Evolutionary conservation across 35 echinoderm and acorn worm genomes (phyloP).

Genomic region (Acanthaster planci): DNA sequence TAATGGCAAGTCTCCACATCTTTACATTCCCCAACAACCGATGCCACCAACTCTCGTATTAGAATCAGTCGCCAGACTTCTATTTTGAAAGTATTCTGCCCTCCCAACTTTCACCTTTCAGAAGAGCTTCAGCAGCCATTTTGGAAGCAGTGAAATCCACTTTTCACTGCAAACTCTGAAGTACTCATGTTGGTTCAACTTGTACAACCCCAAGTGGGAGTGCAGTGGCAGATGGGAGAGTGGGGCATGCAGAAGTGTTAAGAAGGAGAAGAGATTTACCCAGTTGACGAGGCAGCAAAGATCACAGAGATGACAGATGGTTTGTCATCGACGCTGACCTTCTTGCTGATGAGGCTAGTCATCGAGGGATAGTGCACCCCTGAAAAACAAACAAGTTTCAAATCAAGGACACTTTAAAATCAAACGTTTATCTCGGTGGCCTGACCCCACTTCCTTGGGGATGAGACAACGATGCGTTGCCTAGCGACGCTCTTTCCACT

Average conservation of each 20-base stretch:
- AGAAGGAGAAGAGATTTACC: constrained; percentile 34
- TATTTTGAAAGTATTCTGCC: no score
- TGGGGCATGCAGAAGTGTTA: no score
- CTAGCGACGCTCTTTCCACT: constrained; percentile 6
- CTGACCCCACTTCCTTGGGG: not conserved
- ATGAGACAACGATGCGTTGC: not conserved
- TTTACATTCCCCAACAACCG: no score
- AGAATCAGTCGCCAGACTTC: no score
- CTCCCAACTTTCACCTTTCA: no score
- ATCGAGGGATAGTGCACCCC: constrained; percentile 88
- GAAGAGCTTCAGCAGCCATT: no score
- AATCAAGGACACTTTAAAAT: not conserved
- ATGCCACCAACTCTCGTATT: no score
- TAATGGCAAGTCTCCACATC: not conserved
- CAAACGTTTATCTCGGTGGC: not conserved
- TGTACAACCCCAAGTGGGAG: no score
- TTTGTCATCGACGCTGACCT: constrained; percentile 57
- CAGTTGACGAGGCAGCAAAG: constrained; percentile 68
- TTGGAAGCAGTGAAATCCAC: no score
- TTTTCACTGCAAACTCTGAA: no score
- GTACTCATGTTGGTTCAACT: no score
- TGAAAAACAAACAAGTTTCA: constrained; percentile 33
- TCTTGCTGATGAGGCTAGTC: constrained; percentile 72
- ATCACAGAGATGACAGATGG: constrained; percentile 57
- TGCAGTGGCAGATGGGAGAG: no score